These are phyloP conservation scores for Perithous albicinctus DNA, from an alignment of 2,888 invertebrate species.

Conservation along the genomic window DNA sequence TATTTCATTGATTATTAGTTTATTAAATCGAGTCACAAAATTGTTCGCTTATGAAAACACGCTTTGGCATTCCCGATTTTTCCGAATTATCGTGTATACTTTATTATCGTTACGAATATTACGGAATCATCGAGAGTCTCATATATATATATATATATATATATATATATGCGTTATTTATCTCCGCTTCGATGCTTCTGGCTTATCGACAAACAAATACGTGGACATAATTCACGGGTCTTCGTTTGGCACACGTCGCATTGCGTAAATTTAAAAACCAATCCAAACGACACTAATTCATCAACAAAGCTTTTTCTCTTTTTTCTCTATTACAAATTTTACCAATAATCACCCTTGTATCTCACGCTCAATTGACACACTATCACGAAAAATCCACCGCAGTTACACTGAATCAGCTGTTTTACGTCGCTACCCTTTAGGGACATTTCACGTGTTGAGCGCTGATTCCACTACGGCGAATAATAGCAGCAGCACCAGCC, in stretches of 20 bases:
- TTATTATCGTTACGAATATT: too few relatives aligned
- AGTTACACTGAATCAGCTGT: conserved; percentile 41
- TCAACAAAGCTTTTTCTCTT: too few relatives aligned
- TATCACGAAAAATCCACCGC: not conserved
- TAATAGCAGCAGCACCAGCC: not conserved
- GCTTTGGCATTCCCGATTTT: conserved; percentile 12
- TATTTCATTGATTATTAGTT: conserved; percentile 64
- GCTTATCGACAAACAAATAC: conserved; percentile 12
- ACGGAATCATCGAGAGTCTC: too few relatives aligned
- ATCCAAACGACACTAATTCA: not conserved
- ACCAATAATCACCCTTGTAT: not conserved
- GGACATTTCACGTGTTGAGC: conserved; percentile 48
- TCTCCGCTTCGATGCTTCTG: not conserved
- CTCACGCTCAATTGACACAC: conserved; percentile 17
- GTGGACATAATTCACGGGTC: conserved; percentile 3
- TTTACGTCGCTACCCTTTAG: conserved; percentile 25
- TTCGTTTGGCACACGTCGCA: not conserved
- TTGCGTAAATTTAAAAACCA: too few relatives aligned
- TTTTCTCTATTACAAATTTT: too few relatives aligned
- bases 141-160: too few relatives aligned
- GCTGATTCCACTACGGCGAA: conserved; percentile 27
- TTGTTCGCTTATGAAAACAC: not conserved
- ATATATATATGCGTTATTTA: conserved; percentile 27
- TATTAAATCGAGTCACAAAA: conserved; percentile 57
- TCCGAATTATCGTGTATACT: too few relatives aligned